These are phyloP conservation scores for Siderastrea siderea DNA, from an alignment of 92 coral and sea anemone species.

Conservation along the genomic window DNA sequence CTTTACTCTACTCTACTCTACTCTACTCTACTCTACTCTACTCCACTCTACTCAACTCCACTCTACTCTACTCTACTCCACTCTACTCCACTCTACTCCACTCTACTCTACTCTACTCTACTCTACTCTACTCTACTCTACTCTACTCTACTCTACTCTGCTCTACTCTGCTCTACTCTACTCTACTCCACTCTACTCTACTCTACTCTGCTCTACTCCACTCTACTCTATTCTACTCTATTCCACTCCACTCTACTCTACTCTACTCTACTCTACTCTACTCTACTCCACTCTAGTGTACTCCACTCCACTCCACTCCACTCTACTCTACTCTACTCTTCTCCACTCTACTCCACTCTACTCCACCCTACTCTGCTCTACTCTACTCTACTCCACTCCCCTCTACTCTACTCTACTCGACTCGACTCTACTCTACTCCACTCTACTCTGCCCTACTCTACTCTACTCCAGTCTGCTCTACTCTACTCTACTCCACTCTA, in stretches of 20 bases:
- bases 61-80: too few species aligned
- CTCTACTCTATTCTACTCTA: slow-evolving; percentile 8
- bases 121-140: too few species aligned
- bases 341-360: slow-evolving; percentile 19
- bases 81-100: too few species aligned
- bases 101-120: too few species aligned
- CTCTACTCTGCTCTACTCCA: not conserved
- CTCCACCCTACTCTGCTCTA: slow-evolving; percentile 24
- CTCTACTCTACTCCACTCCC: slow-evolving; percentile 11
- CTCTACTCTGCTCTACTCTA: too few species aligned
- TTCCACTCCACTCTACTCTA: slow-evolving; percentile 11
- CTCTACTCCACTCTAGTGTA: slow-evolving; percentile 14
- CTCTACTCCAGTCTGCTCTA: too few species aligned
- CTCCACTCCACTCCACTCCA: slow-evolving; percentile 2
- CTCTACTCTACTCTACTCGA: slow-evolving; percentile 8
- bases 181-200: not conserved
- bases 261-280: slow-evolving; percentile 12
- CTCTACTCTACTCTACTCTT: slow-evolving; percentile 7
- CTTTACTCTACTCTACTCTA: too few species aligned
- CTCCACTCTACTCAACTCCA: too few species aligned
- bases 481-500: too few species aligned
- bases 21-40: too few species aligned
- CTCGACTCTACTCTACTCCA: slow-evolving; percentile 2
- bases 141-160: slow-evolving; percentile 15
- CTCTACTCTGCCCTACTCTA: too few species aligned